phyloP scores from a whole-genome alignment of 2,797 vertebrate species.

The Alcedo atthis region DNA sequence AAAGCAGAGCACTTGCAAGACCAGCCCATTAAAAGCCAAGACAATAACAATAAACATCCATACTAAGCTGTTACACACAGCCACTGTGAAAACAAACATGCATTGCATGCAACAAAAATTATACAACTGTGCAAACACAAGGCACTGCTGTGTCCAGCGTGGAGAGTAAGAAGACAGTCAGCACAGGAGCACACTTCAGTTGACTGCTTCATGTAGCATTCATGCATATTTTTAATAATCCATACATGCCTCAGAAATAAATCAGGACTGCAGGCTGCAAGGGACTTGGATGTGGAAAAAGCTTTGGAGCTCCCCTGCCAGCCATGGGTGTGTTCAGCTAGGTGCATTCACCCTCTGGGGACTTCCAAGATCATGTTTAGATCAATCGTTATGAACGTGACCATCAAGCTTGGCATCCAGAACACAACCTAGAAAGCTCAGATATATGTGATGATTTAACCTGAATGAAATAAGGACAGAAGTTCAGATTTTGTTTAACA shows the following conservation, averaged over 20 bases:
- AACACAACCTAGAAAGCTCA: background rate
- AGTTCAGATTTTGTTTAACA: background rate
- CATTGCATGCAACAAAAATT: background rate
- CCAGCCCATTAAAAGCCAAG: background rate
- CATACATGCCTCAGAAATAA: conserved; percentile 16
- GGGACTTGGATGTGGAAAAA: background rate
- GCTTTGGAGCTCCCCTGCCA: background rate
- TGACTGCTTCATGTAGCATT: background rate
- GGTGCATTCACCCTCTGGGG: background rate
- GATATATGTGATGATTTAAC: background rate
- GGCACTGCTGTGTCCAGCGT: background rate
- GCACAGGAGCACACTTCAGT: background rate
- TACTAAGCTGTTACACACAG: background rate
- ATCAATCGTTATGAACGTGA: background rate
- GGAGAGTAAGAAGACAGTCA: background rate
- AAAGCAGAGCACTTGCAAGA: background rate
- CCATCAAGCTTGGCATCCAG: background rate
- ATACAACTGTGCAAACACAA: conserved; percentile 36
- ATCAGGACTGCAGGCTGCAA: background rate
- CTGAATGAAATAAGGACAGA: background rate
- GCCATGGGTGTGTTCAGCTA: background rate
- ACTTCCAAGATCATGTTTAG: background rate
- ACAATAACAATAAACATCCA: background rate
- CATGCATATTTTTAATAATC: conserved; percentile 23
- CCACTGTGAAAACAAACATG: conserved; percentile 4